Evolutionary conservation across 2,113 vertebrate genomes (phyloP), one percentile per base, ranked within the genome.

Genomic region (Hystrix brachyura): DNA sequence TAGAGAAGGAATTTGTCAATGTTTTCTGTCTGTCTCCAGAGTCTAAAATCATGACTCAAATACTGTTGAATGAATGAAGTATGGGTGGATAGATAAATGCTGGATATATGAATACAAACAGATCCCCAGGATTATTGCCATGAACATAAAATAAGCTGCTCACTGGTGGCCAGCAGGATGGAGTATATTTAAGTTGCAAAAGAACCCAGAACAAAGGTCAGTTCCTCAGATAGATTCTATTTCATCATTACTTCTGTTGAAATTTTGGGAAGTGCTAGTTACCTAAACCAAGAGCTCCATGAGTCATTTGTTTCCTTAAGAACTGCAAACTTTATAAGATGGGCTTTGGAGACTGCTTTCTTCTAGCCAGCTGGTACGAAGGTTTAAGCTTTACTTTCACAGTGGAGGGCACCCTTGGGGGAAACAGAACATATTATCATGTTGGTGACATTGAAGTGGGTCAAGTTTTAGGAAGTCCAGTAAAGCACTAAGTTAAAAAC

Each of bases 281-380:
- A 91, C 48, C 34, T 94, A 84, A 87, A 91, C 53, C 46, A 82
- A 97, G 79, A 93, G 25, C n/a, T 86, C 59, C 69, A 13, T 72
- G 74, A 94, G 69, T 97, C 87, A 76, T 85, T 78, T 80, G 84
- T 94, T 94, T 95, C 91, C 91, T 96, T 79, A 67, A 95, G 69
- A 95, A 84, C 46, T 94, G 74, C 87, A 91, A 95, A 94, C 59
- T 71, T 97, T 87, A 74, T 87, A 69, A n/a, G 55, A 46, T 65
- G 34, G 91, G 53, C 14, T 93, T 90, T 90, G 94, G 53, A 89
- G 76, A 95, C 11, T 51, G 59, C 89, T 97, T 93, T 48, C 62
- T 94, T 95, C 53, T 69, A 83, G 48, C 46, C 69, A 74, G 84
- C 88, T 85, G 89, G 69, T 91, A 78, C 92, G 90, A 95, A 89